Base-by-base conservation (phyloP, 2,797 vertebrate species). In the Apogon talboti region DNA sequence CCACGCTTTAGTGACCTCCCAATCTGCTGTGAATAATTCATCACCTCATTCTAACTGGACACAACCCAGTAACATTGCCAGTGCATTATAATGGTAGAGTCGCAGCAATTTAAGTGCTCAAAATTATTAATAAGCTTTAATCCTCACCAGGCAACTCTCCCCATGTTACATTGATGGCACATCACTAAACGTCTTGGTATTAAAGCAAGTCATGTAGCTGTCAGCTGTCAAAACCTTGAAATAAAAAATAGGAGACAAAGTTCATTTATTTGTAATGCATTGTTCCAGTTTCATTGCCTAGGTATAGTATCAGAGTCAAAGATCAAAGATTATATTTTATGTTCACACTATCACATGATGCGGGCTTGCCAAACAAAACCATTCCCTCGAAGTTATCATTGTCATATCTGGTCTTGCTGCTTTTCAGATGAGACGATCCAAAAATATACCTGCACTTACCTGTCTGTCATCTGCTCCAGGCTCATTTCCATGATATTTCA, bases 11-110 rank as follows among this genome's bases (percentile, higher is more conserved):
- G 55, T 83, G 84, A 85, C 82, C 85, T 82, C 51, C 76, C 74
- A 83, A 54, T 87, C 78, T 76, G 60, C 63, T 51, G 70, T 92
- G 74, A 93, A 92, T 92, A 84, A 91, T 92, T 92, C 18, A 93
- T 86, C 47, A 40, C 43, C 59, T 80, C 46, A 75, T 84, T 88
- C 85, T 81, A 68, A 89, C 75, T 79, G 81, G 87, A 84, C 66
- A 16, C 72, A 82, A 82, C 65, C 63, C 74, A 69, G 46, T 74
- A 71, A 77, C 71, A 85, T 71, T 47, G 78, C 18, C 1, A 12
- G 52, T 43, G 48, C 42, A 58, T 82, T 81, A 79, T 82, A 67
- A 74, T 57, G 28, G 51, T 30, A 43, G 53, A 72, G 57, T 50
- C 48, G 72, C 60, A 41, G 42, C 61, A 52, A 77, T 14, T 58